A percentile compares a stretch with the other conserved stretches of the same genome.
These are phyloP conservation scores for Drosophila ercepeae DNA, from an alignment of 1,140 invertebrate species.

Conservation along the genomic window DNA sequence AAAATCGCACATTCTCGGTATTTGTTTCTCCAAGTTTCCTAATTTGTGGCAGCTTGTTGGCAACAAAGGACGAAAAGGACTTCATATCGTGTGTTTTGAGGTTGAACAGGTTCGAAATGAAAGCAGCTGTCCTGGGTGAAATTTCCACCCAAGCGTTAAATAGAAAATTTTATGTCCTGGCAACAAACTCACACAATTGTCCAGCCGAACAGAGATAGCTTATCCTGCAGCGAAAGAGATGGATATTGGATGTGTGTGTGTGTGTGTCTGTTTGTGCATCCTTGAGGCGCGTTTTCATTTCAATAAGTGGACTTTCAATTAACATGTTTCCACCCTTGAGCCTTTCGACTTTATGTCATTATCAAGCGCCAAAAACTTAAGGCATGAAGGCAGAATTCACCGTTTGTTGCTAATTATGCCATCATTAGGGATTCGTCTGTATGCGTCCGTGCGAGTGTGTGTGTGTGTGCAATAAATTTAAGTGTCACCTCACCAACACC, in stretches of 20 bases:
- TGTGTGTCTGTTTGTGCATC: slow-evolving; percentile 5
- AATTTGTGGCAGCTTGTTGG: slow-evolving; percentile 10
- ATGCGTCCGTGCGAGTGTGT: slow-evolving; percentile 1
- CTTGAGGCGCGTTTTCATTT: slow-evolving; percentile 49
- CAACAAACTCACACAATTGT: slow-evolving; percentile 44
- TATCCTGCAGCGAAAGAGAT: not conserved
- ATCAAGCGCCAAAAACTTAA: slow-evolving; percentile 57
- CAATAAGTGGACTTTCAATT: slow-evolving; percentile 78
- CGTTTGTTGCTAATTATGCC: slow-evolving; percentile 76
- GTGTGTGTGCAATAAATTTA: slow-evolving; percentile 64
- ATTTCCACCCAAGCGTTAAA: slow-evolving; percentile 69
- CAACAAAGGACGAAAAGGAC: slow-evolving; percentile 43
- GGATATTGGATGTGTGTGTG: too few relatives aligned
- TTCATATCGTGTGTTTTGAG: slow-evolving; percentile 59
- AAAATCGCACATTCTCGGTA: too few relatives aligned
- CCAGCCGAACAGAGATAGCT: slow-evolving; percentile 20
- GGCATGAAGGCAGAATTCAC: slow-evolving; percentile 15
- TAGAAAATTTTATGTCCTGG: slow-evolving; percentile 75
- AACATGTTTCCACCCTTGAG: slow-evolving; percentile 51
- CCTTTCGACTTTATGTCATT: slow-evolving; percentile 80
- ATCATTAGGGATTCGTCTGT: slow-evolving; percentile 60
- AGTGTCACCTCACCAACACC: slow-evolving; percentile 28
- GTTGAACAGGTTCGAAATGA: slow-evolving; percentile 62
- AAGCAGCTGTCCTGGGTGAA: slow-evolving; percentile 34
- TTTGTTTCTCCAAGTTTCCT: not conserved